A percentile compares a stretch with the other conserved stretches of the same genome.
phyloP scores from a whole-genome alignment of 2,113 vertebrate species.

The Callipepla californica region DNA sequence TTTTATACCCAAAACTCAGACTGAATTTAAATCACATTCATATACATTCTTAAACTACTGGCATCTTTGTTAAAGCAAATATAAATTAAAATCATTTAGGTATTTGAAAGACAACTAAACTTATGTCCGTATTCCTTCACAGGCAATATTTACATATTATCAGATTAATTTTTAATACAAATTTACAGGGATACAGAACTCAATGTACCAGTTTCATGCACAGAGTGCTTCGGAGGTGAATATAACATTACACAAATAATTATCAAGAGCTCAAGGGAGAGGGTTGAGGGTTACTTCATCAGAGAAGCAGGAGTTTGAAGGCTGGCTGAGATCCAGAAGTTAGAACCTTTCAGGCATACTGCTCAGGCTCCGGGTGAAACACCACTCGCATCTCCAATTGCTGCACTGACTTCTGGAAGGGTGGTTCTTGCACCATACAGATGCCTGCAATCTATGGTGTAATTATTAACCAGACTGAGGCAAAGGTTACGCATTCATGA shows the following conservation, averaged over 20 bases:
- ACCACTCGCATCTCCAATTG: background rate
- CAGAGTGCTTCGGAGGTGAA: background rate
- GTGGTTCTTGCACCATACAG: background rate
- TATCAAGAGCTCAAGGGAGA: background rate
- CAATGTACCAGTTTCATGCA: background rate
- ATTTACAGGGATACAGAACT: background rate
- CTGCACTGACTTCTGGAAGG: background rate
- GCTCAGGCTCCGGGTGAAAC: background rate
- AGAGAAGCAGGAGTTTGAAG: background rate
- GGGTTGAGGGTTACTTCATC: background rate
- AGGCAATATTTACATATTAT: background rate
- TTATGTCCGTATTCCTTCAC: background rate
- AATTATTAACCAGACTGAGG: conserved; percentile 50
- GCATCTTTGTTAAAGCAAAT: background rate
- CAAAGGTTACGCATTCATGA: conserved; percentile 12
- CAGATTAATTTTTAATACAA: background rate
- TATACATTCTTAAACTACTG: background rate
- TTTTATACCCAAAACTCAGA: background rate
- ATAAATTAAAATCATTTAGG: background rate
- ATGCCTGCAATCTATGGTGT: background rate
- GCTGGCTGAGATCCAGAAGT: background rate
- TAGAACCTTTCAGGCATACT: background rate
- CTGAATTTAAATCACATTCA: background rate
- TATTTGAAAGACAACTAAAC: background rate
- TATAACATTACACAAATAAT: background rate